Base-by-base conservation (phyloP, 2,888 invertebrate genomes). In the Prenolepis imparis region DNA sequence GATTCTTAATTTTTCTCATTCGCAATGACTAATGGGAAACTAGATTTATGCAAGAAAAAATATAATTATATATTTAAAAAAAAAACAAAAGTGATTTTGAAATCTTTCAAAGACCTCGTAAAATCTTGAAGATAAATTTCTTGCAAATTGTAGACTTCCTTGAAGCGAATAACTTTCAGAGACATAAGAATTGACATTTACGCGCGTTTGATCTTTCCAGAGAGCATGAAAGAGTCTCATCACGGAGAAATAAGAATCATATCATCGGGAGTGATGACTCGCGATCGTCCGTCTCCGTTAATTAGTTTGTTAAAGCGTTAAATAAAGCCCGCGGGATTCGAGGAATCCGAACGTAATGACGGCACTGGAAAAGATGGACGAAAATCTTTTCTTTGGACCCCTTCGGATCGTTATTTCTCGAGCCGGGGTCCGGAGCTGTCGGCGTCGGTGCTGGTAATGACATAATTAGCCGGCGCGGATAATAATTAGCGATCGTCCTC, bases 381-480 rank as follows among this genome's bases (percentile, higher is more conserved):
- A 83, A 88, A 87, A 85, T 41, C 48, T 86, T 83, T 82, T 81
- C 84, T 63, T 68, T 80, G 44, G 57, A 28, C 36, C 36, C 21
- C 52, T 21, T 15, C 64, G 18, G 21, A 86, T 87, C 83, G 83
- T 90, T 89, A 88, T 88, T 90, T 88, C 86, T 66, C 44, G 84
- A 80, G 81, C 85, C 67, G 85, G 12, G 11, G 73, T 82, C 82
- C 36, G 68, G 24, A 70, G 44, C n/a, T 39, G 81, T 55, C 83
- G 83, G 86, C 89, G 85, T 87, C 84, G 91, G n/a, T 52, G 52
- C 52, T 91, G 90, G 91, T 93, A 93, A 93, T 93, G 91, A 92
- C 90, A 91, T 93, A 92, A 93, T 93, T 93, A 93, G 89, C 87
- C 84, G 89, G 83, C 87, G 84, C 85, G 86, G 91, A 90, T 91